Percentiles rank a stretch among this genome's conserved stretches.
Evolutionary conservation across 2,797 vertebrate genomes (phyloP).

Genomic region (Saxicola maurus): DNA sequence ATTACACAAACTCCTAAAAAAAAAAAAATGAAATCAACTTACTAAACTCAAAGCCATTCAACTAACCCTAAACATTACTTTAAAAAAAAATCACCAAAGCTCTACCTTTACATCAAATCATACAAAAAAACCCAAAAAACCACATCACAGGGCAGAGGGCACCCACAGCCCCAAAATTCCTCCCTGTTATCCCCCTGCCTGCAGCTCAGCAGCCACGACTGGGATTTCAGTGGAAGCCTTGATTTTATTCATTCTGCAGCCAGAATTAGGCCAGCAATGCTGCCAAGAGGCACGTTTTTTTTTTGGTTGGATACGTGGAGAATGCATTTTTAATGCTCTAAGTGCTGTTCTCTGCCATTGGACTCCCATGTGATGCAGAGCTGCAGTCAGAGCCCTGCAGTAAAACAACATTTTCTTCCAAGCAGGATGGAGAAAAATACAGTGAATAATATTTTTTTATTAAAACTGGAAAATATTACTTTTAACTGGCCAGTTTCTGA

Average conservation of each 20-base stretch:
- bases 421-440: neutral
- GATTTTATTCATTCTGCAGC: conserved; percentile 22
- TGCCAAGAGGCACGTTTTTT: conserved; percentile 31
- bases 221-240: neutral
- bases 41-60: too few relatives aligned
- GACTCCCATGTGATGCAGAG: conserved; percentile 24
- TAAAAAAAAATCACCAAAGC: too few relatives aligned
- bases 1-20: too few relatives aligned
- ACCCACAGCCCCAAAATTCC: neutral
- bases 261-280: conserved; percentile 37
- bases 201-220: neutral
- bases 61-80: too few relatives aligned
- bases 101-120: too few relatives aligned
- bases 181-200: neutral
- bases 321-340: conserved; percentile 60
- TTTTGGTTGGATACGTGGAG: neutral
- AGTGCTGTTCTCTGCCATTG: conserved; percentile 32
- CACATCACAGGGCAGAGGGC: too few relatives aligned
- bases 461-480: neutral
- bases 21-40: too few relatives aligned
- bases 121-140: too few relatives aligned
- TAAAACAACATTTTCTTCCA: neutral
- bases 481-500: neutral
- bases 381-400: conserved; percentile 8
- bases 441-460: conserved; percentile 5